Base-by-base conservation (phyloP, 1,140 invertebrate genomes). In the Zaprionus africanus region DNA sequence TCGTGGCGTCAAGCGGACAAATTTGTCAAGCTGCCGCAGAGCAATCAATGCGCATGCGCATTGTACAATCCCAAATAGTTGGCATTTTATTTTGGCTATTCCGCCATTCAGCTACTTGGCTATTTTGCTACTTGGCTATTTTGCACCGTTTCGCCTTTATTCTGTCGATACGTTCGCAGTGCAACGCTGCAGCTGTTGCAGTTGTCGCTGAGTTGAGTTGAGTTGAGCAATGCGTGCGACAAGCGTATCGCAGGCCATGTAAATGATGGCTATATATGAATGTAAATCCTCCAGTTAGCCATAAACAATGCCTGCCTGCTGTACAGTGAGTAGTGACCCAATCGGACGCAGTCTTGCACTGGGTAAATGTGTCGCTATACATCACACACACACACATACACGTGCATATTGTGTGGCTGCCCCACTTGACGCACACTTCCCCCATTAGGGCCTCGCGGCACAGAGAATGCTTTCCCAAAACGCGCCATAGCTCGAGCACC, bases 51-150 rank as follows among this genome's bases (percentile, higher is more conserved):
- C 68, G 51, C 60, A 81, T 86, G 79, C 7, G 41, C n/a, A 17
- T 46, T 46, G 79, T 82, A 72, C 83, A 82, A 82, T 46, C 15
- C 68, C 62, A 77, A 87, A 87, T 87, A 74, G 84, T 80, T 83
- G 63, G 54, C 77, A 86, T 83, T 86, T 87, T 67, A 65, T 83
- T 83, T 83, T 68, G 65, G 70, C 76, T 36, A 83, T 41, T 53
- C 19, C 12, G 24, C 31, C 28, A 28, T 43, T 54, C 31, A 11
- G 70, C 76, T 36, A 82, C 34, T 51, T 6, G 3, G 24, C 22
- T 41, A 28, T 31, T 38, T 64, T 11, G 15, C 24, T 17, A 43
- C 17, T 9, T 43, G 6, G 41, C 38, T 22, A 24, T 28, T 17
- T 46, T 38, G 13, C n/a, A 6, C 41, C 7, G 41, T 17, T 46